Base-by-base conservation (phyloP, 1,140 invertebrate genomes). In the Drosophila varians region DNA sequence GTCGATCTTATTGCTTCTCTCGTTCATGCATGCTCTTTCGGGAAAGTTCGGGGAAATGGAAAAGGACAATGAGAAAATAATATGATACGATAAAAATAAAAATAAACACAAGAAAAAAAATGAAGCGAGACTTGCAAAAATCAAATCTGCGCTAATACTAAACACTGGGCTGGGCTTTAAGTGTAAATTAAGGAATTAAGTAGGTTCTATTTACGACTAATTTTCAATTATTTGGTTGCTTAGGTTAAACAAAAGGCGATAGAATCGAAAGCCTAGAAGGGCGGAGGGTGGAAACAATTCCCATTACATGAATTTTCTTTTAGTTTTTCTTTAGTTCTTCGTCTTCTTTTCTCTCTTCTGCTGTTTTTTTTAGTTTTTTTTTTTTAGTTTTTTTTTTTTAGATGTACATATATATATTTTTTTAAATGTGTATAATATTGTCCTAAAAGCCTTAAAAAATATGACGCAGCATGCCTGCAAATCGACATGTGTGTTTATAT, bases 401-500 rank as follows among this genome's bases (percentile, higher is more conserved):
- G 25, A 18, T 40, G 48, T 60, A 58, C 18, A 55, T 16, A 47
- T n/a, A 55, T 66, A 58, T 72, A 56, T 66, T 48, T 51, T 16
- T 51, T 73, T 61, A 64, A 68, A 68, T 73, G 55, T 84, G 68
- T 84, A 80, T 86, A 80, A 86, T 84, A 87, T 86, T 86, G 80
- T 86, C 80, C 82, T 86, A 86, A 77, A 86, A 80, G 72, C 77
- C 73, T 86, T 86, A 69, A 86, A 84, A 74, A 77, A 74, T 80
- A 80, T 80, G 62, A 80, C 40, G 71, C 56, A 62, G 60, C 49
- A 46, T 25, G 54, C 42, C 51, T 58, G 46, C 47, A 38, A 43
- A 42, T 51, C 36, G 9, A 64, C 42, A 46, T 45, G 14, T 70
- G 52, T 31, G 31, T 38, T 34, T 52, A 28, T 46, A 55, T 69